Evolutionary conservation across 2,113 vertebrate genomes (phyloP), one percentile per base, ranked within the genome.

Genomic region (Lamprologus sp.): DNA sequence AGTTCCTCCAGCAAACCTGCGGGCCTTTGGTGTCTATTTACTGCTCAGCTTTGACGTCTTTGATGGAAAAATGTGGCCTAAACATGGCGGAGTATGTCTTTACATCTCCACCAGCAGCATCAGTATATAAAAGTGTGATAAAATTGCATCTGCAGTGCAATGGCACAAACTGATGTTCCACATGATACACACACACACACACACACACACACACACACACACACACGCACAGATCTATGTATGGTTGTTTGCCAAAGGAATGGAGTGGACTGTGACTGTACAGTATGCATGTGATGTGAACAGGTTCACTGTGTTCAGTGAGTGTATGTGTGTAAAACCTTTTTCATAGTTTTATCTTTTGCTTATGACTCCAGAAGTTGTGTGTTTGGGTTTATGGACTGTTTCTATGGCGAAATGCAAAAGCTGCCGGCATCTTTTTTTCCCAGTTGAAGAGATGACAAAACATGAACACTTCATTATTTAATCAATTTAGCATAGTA

Each of bases 341-440:
- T 47, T 49, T 47, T 75, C 9, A 31, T 7, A 33, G 26, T 33
- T 77, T 77, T 77, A 8, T 51, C 7, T 49, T 49, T 77, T 31
- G 73, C 45, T 75, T 75, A 7, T 75, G 26, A 51, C 65, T 73
- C 37, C 65, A 73, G 65, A 26, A 9, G 26, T 35, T 26, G 55
- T 83, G 31, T 81, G 80, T 37, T 81, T 47, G 26, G 31, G 47
- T 90, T 86, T 77, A 45, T 87, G 49, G 60, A 54, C 68, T 60
- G 92, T 90, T 90, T 77, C 79, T n/a, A 54, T 84, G 81, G 68
- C 5, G 58, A 87, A 70, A 86, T 49, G 87, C 88, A 89, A 89
- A 84, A 31, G 23, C 73, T 26, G 65, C n/a, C 15, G 37, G n/a
- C 56, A 58, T 70, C 55, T 23, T 28, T 63, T 63, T 7, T 40